Percentiles rank a stretch among this genome's conserved stretches.
These are phyloP conservation scores for Drosophila cardini DNA, from an alignment of 1,140 invertebrate genomes.

Conservation along the genomic window DNA sequence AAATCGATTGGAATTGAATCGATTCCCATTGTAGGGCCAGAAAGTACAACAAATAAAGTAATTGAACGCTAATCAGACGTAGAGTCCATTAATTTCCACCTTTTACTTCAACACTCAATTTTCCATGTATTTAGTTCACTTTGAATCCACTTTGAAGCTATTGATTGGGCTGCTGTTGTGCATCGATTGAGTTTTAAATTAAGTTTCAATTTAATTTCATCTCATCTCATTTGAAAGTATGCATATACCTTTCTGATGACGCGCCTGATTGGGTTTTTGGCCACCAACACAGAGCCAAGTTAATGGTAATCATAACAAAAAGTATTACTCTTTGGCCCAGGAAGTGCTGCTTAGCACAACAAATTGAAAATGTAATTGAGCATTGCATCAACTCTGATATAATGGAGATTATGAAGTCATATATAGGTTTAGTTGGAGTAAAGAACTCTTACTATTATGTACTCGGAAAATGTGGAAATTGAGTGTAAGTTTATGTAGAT, in stretches of 20 bases:
- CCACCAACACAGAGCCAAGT: slow-evolving; percentile 18
- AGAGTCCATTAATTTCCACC: slow-evolving; percentile 31
- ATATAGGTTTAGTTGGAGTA: background rate
- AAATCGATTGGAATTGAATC: slow-evolving; percentile 16
- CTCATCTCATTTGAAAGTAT: slow-evolving; percentile 20
- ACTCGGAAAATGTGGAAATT: background rate
- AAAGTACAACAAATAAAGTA: slow-evolving; percentile 44
- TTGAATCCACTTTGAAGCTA: background rate
- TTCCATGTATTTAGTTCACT: slow-evolving; percentile 12
- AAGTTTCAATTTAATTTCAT: slow-evolving; percentile 33
- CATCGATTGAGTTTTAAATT: slow-evolving; percentile 45
- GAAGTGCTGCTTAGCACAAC: slow-evolving; percentile 46
- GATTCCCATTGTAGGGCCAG: slow-evolving; percentile 14
- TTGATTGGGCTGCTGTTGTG: slow-evolving; percentile 25
- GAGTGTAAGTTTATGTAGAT: background rate
- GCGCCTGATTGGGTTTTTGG: slow-evolving; percentile 34
- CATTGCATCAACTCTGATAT: slow-evolving; percentile 33
- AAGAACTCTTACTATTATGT: background rate
- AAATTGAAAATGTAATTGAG: slow-evolving; percentile 44
- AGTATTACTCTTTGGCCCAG: slow-evolving; percentile 39
- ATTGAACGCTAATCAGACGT: slow-evolving; percentile 51
- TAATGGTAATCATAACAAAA: slow-evolving; percentile 31
- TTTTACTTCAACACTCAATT: slow-evolving; percentile 19
- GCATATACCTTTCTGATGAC: slow-evolving; percentile 22
- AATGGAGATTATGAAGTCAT: slow-evolving; percentile 31